These are phyloP conservation scores for Redunca redunca DNA, from an alignment of 2,113 vertebrate genomes.

Conservation along the genomic window DNA sequence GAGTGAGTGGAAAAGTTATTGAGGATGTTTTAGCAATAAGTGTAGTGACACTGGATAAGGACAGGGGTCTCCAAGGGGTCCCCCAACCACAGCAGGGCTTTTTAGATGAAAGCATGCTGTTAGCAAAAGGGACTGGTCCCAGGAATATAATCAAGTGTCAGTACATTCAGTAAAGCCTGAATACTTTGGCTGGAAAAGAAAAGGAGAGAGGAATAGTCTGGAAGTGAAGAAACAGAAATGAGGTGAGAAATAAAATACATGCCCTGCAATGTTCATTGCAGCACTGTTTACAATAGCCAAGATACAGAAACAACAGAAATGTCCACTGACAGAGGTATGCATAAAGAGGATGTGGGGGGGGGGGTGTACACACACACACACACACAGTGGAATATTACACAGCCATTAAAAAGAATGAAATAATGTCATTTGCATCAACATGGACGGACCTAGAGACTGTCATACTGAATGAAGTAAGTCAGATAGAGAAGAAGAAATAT, in stretches of 20 bases:
- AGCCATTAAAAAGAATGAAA: not conserved
- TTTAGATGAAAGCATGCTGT: not conserved
- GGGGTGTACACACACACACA: no score
- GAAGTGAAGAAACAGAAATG: not conserved
- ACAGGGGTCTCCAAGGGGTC: not conserved
- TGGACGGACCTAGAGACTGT: not conserved
- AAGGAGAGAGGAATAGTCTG: not conserved
- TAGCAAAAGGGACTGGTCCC: not conserved
- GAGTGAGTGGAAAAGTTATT: not conserved
- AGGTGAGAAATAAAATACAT: not conserved
- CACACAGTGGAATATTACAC: not conserved
- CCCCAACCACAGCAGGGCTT: not conserved
- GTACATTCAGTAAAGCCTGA: not conserved
- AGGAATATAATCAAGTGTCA: not conserved
- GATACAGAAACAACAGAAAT: not conserved
- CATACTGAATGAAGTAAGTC: not conserved
- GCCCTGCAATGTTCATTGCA: not conserved
- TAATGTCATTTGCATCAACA: not conserved
- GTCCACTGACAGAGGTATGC: not conserved
- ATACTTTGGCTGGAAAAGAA: not conserved
- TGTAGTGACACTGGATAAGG: not conserved
- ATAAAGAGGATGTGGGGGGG: not conserved
- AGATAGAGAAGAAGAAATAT: not conserved
- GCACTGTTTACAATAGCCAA: not conserved
- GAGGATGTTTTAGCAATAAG: not conserved